Percentiles rank a stretch among this genome's conserved stretches.
Evolutionary conservation across 2,113 vertebrate species (phyloP).

Genomic region (Elanus axillaris): DNA sequence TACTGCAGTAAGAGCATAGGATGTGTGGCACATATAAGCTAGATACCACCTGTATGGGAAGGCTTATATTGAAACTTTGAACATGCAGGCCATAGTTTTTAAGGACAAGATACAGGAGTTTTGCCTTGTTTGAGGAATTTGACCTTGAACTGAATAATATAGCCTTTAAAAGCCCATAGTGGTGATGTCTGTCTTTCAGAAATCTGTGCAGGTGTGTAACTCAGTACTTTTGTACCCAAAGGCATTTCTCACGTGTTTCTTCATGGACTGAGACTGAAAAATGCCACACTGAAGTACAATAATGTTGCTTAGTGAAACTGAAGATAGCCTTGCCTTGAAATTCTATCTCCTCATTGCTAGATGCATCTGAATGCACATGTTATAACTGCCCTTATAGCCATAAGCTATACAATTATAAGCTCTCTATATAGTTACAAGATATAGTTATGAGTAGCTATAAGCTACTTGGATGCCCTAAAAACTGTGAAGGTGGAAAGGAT

Average conservation of each 20-base stretch:
- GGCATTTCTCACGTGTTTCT: not conserved
- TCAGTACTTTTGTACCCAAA: not conserved
- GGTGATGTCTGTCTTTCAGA: not conserved
- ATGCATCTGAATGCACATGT: fast-evolving
- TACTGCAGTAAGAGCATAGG: not conserved
- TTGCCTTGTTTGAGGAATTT: not conserved
- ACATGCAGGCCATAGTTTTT: not conserved
- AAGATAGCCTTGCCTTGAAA: not conserved
- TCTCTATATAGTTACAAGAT: not conserved
- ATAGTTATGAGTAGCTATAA: not conserved
- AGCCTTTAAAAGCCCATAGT: not conserved
- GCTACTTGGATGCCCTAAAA: not conserved
- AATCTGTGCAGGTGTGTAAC: not conserved
- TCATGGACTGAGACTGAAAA: not conserved
- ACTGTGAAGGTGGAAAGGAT: not conserved
- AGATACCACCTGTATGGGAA: not conserved
- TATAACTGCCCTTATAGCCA: not conserved
- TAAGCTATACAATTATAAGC: not conserved
- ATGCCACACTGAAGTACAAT: not conserved
- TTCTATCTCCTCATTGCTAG: not conserved
- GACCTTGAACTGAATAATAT: not conserved
- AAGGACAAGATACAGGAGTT: not conserved
- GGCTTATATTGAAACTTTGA: not conserved
- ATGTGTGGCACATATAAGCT: not conserved
- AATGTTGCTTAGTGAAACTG: not conserved